These are phyloP conservation scores for Xestia rhomboidea DNA, from an alignment of 2,888 invertebrate genomes.

Conservation along the genomic window DNA sequence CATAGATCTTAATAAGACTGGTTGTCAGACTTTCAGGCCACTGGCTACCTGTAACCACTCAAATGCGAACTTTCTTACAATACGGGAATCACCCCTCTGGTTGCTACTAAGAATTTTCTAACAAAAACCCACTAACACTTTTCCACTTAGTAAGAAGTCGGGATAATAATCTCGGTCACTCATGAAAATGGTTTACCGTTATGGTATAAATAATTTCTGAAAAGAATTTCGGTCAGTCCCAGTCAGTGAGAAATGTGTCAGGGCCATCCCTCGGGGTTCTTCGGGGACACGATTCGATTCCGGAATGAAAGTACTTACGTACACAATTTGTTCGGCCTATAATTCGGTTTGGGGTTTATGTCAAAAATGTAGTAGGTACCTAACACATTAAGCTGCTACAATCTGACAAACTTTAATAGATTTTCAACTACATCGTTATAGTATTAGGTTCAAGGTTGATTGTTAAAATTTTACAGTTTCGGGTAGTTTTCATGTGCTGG, in stretches of 20 bases:
- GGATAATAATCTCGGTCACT: conserved; percentile 16
- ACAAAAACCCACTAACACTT: neutral
- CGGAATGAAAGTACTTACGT: conserved; percentile 39
- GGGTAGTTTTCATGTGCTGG: too few relatives aligned
- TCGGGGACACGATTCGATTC: conserved; percentile 51
- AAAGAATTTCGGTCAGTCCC: conserved; percentile 38
- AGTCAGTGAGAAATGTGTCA: conserved; percentile 50
- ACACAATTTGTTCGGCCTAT: conserved; percentile 26
- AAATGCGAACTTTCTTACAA: neutral
- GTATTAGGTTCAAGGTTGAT: too few relatives aligned
- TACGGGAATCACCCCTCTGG: neutral
- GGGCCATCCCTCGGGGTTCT: conserved; percentile 38
- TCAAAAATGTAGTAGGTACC: conserved; percentile 8
- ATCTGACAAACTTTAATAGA: too few relatives aligned
- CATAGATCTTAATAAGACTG: too few relatives aligned
- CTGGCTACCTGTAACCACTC: too few relatives aligned
- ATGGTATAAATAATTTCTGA: conserved; percentile 41
- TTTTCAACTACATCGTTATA: too few relatives aligned
- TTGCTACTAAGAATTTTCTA: neutral
- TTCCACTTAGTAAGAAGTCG: neutral
- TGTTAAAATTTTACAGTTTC: too few relatives aligned
- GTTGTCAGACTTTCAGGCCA: too few relatives aligned
- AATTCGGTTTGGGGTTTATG: conserved; percentile 26
- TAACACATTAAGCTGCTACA: too few relatives aligned
- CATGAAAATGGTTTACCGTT: conserved; percentile 33